A percentile compares a stretch with the other conserved stretches of the same genome.
phyloP scores from a whole-genome alignment of 2,888 invertebrate species.

The Ormyrus rosae region DNA sequence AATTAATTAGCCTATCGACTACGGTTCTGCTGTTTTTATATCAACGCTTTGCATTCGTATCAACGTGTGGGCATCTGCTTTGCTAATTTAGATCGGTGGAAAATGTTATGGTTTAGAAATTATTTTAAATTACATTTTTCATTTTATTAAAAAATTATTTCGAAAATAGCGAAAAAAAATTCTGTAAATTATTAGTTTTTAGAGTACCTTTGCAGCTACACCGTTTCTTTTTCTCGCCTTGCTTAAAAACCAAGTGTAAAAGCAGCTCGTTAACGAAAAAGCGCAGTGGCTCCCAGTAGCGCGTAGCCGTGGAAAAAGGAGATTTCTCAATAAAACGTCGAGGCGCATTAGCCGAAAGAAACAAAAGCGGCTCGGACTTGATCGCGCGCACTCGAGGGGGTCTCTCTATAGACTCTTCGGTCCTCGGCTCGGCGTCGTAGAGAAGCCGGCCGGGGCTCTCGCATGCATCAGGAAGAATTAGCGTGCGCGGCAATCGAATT shows the following conservation, averaged over 20 bases:
- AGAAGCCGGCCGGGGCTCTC: constrained; percentile 1
- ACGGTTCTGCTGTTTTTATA: no score
- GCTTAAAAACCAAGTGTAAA: neutral
- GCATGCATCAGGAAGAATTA: constrained; percentile 62
- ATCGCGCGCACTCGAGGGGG: neutral
- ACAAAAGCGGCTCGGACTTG: no score
- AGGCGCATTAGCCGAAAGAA: constrained; percentile 21
- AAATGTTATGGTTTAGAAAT: no score
- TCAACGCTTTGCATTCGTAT: no score
- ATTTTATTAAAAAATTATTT: neutral
- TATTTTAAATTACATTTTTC: no score
- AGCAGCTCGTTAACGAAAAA: neutral
- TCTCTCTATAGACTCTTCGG: neutral
- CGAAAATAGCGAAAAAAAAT: neutral
- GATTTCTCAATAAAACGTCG: constrained; percentile 47
- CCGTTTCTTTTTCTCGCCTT: no score
- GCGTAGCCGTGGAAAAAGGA: constrained; percentile 9
- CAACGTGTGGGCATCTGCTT: no score
- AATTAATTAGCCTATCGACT: no score
- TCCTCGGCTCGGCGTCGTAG: neutral
- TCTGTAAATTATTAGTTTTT: no score
- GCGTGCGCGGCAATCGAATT: constrained; percentile 60
- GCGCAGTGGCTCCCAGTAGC: neutral
- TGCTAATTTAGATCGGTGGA: no score
- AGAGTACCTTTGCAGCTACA: no score